A percentile compares a stretch with the other conserved stretches of the same genome.
Conservation (phyloP, 2,797 vertebrate genomes). For the Xenentodon cancila region DNA sequence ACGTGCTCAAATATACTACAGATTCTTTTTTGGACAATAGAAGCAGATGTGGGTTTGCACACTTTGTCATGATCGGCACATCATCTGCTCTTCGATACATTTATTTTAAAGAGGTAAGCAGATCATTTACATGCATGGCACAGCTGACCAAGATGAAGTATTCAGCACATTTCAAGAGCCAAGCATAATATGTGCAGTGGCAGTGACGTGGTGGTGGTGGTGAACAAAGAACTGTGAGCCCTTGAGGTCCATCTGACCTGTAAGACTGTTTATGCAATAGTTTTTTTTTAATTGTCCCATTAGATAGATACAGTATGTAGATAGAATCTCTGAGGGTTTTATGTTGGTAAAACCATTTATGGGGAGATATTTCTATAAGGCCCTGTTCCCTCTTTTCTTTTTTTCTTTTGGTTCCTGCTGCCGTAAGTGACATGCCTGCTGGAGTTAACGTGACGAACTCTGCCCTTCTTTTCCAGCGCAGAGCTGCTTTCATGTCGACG, state of each 20-base stretch:
- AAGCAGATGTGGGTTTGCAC: constrained; percentile 53
- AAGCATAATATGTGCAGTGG: constrained; percentile 14
- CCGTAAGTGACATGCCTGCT: constrained; percentile 59
- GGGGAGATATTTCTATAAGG: constrained; percentile 35
- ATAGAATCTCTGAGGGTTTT: constrained; percentile 20
- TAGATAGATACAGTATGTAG: constrained; percentile 1
- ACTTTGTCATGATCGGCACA: constrained; percentile 44
- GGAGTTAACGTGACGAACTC: constrained; percentile 48
- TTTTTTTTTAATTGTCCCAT: constrained; percentile 19
- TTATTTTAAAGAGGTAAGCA: constrained; percentile 45
- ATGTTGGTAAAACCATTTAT: constrained; percentile 42
- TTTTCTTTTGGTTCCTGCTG: constrained; percentile 27
- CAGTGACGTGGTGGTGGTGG: constrained; percentile 17
- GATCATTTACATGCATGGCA: constrained; percentile 50
- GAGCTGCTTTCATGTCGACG: constrained; percentile 58
- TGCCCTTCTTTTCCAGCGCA: constrained; percentile 58
- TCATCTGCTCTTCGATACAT: constrained; percentile 14
- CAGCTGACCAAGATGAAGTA: constrained; percentile 44
- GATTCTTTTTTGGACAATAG: constrained; percentile 36
- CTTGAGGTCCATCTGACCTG: constrained; percentile 23
- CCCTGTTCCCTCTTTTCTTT: constrained; percentile 42
- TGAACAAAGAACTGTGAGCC: constrained; percentile 27
- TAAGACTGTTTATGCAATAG: constrained; percentile 11
- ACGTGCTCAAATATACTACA: constrained; percentile 34
- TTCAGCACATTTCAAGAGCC: constrained; percentile 26